Percentiles rank a stretch among this genome's conserved stretches.
These are phyloP conservation scores for Chrysolophus pictus DNA, from an alignment of 2,797 vertebrate species.

Conservation along the genomic window DNA sequence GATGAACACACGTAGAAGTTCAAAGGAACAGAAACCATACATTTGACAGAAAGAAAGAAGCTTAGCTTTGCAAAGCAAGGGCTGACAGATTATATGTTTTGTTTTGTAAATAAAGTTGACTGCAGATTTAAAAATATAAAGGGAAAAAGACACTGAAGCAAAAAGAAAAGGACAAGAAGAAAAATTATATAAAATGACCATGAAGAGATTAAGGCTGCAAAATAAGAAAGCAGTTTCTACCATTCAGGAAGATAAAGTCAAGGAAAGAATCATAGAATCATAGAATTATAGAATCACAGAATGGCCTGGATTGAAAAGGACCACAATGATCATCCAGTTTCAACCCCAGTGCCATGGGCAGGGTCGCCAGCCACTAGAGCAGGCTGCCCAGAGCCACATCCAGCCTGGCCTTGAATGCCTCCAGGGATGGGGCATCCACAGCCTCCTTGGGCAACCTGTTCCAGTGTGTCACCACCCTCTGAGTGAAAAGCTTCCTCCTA, in stretches of 20 bases:
- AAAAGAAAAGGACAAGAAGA: background rate
- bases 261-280: background rate
- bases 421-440: too few species aligned
- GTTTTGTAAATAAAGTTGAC: background rate
- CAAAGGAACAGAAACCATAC: background rate
- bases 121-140: background rate
- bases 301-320: too few species aligned
- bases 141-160: background rate
- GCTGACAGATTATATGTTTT: background rate
- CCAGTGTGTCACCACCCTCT: too few species aligned
- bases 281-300: too few species aligned
- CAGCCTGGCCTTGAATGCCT: too few species aligned
- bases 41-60: background rate
- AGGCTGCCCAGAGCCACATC: too few species aligned
- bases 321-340: too few species aligned
- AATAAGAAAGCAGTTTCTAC: background rate
- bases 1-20: background rate
- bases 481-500: too few species aligned
- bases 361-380: too few species aligned
- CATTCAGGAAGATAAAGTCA: background rate
- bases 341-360: too few species aligned
- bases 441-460: too few species aligned
- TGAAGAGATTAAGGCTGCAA: background rate
- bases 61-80: background rate
- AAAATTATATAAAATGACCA: background rate